Conservation (phyloP, 2,888 invertebrate species). For the Helicoverpa assulta region DNA sequence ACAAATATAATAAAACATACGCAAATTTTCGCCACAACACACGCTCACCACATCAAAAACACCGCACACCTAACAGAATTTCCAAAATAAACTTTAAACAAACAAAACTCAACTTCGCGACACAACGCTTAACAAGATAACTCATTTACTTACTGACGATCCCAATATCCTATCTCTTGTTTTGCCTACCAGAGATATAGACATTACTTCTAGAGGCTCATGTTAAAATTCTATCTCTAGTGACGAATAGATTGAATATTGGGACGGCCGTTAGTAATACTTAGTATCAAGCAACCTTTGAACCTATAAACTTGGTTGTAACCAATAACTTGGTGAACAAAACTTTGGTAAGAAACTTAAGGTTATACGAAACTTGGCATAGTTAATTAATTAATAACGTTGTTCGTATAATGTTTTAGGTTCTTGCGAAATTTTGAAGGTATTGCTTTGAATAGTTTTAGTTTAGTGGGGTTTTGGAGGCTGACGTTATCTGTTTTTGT, state of each 20-base stretch:
- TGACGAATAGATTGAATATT: no score
- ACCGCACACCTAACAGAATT: neutral
- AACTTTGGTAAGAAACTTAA: constrained; percentile 17
- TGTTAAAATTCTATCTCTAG: no score
- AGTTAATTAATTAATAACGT: constrained; percentile 36
- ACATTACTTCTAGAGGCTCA: no score
- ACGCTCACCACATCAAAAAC: neutral
- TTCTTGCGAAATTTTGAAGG: constrained; percentile 7
- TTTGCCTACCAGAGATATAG: no score
- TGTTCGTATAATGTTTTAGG: constrained; percentile 4
- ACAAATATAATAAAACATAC: neutral
- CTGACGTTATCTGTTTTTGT: constrained; percentile 9
- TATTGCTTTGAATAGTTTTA: constrained; percentile 2
- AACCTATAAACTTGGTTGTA: constrained; percentile 24
- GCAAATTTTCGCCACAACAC: neutral
- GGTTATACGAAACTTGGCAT: constrained; percentile 9
- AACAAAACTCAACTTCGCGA: constrained; percentile 8
- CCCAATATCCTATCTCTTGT: no score
- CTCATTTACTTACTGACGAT: constrained; percentile 7
- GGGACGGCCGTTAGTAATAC: no score
- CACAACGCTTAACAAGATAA: constrained; percentile 27
- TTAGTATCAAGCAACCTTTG: constrained; percentile 24
- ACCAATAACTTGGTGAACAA: constrained; percentile 25
- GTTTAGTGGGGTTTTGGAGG: constrained; percentile 5
- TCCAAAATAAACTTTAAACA: neutral